Evolutionary conservation across 2,113 vertebrate species (phyloP), one percentile per base, ranked within the genome.

Genomic region (Saccopteryx leptura): DNA sequence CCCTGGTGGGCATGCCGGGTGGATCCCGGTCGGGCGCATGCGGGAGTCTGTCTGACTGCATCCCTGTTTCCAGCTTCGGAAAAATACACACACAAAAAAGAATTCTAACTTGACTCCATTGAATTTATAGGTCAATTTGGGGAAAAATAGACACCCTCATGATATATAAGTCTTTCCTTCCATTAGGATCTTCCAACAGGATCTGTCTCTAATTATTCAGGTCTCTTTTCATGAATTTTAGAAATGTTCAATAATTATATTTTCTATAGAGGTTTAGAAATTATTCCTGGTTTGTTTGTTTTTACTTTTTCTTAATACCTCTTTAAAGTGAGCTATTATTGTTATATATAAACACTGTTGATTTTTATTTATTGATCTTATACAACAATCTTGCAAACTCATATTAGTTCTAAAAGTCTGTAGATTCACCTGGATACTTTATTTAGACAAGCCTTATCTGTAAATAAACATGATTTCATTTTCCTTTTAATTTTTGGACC

Each of bases 61-160:
- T 39, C 39, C 39, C 3, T 39, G 39, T 39, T 39, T 39, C 39
- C 39, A 39, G 39, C 39, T 39, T 39, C 39, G 39, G 39, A 39
- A 39, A 39, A 39, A 39, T 39, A 39, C 39, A 39, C 2, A 39
- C 2, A n/a, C n/a, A 39, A 39, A 39, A 39, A 39, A 39, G 39
- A 39, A 39, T 39, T 39, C 39, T 39, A 39, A 39, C 39, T 39
- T 39, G 39, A 87, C 69, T 33, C 66, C 26, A 61, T 0, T 61
- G 78, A 88, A 61, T 76, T 61, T 83, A 52, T 88, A 89, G 85
- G 71, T 89, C 48, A 71, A 71, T 65, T 78, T 82, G 52, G 18
- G 60, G 6, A 10, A 69, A 86, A 66, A n/a, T 48, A 61, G 93
- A 28, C n/a, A 69, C 72, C 18, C 21, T 85, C 33, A 46, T 52